A percentile compares a stretch with the other conserved stretches of the same genome.
Evolutionary conservation across 2,888 invertebrate species (phyloP).

Genomic region (Catocala fraxini): DNA sequence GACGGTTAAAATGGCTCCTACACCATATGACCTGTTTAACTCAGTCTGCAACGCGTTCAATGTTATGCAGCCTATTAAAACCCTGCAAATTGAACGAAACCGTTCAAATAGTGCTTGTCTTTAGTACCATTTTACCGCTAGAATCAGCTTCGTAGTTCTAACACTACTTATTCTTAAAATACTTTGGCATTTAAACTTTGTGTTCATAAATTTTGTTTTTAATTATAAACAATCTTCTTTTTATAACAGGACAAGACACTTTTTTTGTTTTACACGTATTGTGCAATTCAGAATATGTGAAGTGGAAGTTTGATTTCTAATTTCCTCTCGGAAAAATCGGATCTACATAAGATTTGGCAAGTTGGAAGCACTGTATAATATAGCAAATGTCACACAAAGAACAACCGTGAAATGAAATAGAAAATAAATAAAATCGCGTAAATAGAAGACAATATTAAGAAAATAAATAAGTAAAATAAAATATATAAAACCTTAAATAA

Average conservation of each 20-base stretch:
- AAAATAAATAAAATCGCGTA: constrained; percentile 37
- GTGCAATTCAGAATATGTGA: no score
- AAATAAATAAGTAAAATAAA: constrained; percentile 35
- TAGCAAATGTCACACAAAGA: constrained; percentile 24
- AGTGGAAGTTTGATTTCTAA: neutral
- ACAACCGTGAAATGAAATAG: constrained; percentile 13
- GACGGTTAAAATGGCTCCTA: constrained; percentile 4
- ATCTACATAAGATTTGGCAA: no score
- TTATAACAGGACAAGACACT: constrained; percentile 70
- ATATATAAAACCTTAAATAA: constrained; percentile 32
- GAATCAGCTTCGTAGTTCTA: constrained; percentile 33
- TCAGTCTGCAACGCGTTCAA: neutral
- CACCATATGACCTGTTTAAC: neutral
- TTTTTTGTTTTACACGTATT: constrained; percentile 26
- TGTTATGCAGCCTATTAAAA: no score
- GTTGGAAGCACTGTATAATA: no score
- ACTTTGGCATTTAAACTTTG: constrained; percentile 57
- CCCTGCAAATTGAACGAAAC: neutral
- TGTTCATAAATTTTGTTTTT: constrained; percentile 47
- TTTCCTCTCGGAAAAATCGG: neutral
- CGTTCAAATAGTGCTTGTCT: neutral
- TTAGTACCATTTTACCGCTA: constrained; percentile 28
- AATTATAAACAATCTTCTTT: constrained; percentile 60
- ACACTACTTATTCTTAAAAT: constrained; percentile 60
- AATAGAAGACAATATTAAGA: no score